Evolutionary conservation across 2,113 vertebrate species (phyloP).

Genomic region (Apistogramma diplotaenia): DNA sequence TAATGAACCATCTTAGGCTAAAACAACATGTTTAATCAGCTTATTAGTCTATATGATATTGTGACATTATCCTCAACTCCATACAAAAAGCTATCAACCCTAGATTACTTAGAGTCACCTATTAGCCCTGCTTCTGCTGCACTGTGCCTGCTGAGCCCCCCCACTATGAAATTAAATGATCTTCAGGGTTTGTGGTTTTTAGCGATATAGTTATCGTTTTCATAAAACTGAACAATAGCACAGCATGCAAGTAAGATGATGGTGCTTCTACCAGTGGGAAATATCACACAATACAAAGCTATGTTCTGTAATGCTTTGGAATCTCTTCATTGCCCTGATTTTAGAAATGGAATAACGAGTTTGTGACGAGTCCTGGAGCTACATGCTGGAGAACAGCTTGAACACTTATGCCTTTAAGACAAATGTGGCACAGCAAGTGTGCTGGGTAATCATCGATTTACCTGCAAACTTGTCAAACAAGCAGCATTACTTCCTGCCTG

Average conservation of each 20-base stretch:
- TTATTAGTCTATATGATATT: neutral
- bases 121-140: slow-evolving; percentile 2
- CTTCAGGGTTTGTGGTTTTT: slow-evolving; percentile 2
- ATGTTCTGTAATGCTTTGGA: neutral
- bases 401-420: neutral
- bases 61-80: neutral
- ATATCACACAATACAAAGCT: neutral
- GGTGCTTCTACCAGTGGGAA: neutral
- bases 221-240: neutral
- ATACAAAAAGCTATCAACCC: slow-evolving; percentile 5
- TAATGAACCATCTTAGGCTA: neutral
- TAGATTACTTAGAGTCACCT: slow-evolving; percentile 14
- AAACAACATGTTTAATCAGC: neutral
- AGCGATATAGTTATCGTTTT: slow-evolving; percentile 11
- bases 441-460: neutral
- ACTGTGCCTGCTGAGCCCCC: slow-evolving; percentile 27
- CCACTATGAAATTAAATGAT: slow-evolving; percentile 35
- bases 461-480: slow-evolving; percentile 1
- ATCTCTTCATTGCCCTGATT: neutral
- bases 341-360: neutral
- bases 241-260: neutral
- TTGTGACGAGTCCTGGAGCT: neutral
- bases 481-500: neutral
- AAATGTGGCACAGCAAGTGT: neutral
- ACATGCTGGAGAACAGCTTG: neutral